phyloP scores from a whole-genome alignment of 1,140 invertebrate species.

The Platorchestia sp. region DNA sequence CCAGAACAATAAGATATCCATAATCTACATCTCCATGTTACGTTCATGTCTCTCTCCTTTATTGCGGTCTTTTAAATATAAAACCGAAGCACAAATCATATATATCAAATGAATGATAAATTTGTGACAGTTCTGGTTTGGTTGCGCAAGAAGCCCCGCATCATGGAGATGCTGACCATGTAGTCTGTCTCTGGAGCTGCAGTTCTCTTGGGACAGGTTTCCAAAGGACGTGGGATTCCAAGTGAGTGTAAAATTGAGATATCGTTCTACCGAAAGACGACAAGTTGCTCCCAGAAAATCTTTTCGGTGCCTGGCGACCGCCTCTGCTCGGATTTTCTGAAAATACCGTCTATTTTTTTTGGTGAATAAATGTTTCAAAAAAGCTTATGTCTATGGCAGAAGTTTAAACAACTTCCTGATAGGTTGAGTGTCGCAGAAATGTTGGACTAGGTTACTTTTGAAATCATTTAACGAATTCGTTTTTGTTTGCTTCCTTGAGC shows the following conservation, averaged over 20 bases:
- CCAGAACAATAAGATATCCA: background rate
- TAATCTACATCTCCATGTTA: background rate
- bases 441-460: background rate
- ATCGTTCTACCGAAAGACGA: background rate
- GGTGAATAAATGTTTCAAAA: background rate
- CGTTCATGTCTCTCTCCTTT: background rate
- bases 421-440: background rate
- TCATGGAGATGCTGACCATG: too few relatives aligned
- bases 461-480: too few relatives aligned
- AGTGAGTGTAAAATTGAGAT: background rate
- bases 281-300: background rate
- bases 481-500: background rate
- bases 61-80: background rate
- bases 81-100: background rate
- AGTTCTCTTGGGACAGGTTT: background rate
- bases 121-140: background rate
- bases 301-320: background rate
- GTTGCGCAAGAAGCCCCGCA: too few relatives aligned
- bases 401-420: background rate
- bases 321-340: background rate
- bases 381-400: background rate
- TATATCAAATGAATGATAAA: background rate
- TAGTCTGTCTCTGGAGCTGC: too few relatives aligned
- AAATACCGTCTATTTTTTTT: background rate
- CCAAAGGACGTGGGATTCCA: background rate